A percentile compares a stretch with the other conserved stretches of the same genome.
Conservation (phyloP, 2,797 vertebrate species). For the Gorsachius magnificus region DNA sequence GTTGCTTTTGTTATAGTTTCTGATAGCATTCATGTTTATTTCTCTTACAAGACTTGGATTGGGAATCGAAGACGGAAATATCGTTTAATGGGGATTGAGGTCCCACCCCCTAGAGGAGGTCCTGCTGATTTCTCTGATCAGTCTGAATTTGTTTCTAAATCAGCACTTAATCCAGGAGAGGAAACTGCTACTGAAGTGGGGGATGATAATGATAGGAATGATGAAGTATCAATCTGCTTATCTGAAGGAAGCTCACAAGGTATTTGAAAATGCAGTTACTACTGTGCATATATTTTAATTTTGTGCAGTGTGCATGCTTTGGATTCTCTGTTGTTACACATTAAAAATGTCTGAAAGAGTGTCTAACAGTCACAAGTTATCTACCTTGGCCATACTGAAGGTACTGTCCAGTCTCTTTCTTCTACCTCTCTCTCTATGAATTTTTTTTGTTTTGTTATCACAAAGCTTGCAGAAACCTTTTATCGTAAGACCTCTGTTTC, state of each 20-base stretch:
- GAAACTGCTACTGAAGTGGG: slow-evolving; percentile 82
- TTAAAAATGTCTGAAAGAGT: neutral
- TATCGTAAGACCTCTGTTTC: neutral
- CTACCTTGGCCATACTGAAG: neutral
- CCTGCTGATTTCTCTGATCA: slow-evolving; percentile 89
- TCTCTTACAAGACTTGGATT: slow-evolving; percentile 93
- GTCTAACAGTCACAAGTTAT: neutral
- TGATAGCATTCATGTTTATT: slow-evolving; percentile 66
- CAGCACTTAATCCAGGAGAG: slow-evolving; percentile 82
- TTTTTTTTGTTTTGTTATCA: neutral
- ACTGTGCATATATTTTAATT: slow-evolving; percentile 26
- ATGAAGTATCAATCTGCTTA: slow-evolving; percentile 87
- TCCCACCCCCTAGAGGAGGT: slow-evolving; percentile 94
- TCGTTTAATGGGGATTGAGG: slow-evolving; percentile 97
- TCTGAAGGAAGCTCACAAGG: slow-evolving; percentile 91
- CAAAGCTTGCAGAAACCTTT: neutral
- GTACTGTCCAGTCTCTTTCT: neutral
- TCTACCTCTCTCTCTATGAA: neutral
- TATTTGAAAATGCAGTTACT: slow-evolving; percentile 65
- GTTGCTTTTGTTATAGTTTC: slow-evolving; percentile 50
- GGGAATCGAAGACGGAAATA: slow-evolving; percentile 98
- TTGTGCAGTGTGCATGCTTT: slow-evolving; percentile 61
- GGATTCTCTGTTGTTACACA: slow-evolving; percentile 24
- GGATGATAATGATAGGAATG: slow-evolving; percentile 89
- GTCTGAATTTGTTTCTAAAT: slow-evolving; percentile 80